Percentiles rank a stretch among this genome's conserved stretches.
Evolutionary conservation across 1,140 invertebrate species (phyloP).

Genomic region (Megalopta genalis): DNA sequence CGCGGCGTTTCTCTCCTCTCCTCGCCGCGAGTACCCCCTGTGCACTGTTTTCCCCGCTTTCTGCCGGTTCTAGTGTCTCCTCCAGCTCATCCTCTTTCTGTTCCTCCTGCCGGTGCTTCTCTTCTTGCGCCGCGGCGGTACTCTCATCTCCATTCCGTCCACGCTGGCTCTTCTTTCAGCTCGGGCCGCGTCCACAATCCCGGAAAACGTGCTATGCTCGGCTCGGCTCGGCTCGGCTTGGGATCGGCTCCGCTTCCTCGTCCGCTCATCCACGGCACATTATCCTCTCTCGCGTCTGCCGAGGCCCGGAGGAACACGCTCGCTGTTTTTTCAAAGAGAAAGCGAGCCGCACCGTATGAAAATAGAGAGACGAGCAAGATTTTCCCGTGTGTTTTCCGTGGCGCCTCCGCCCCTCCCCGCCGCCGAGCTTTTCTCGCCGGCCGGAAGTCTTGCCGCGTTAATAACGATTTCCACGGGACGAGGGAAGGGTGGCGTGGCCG

Average conservation of each 20-base stretch:
- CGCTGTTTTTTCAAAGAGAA: not conserved
- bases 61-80: slow-evolving; percentile 41
- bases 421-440: not conserved
- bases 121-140: slow-evolving; percentile 17
- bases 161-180: slow-evolving; percentile 53
- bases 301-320: slow-evolving; percentile 18
- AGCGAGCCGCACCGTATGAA: slow-evolving; percentile 6
- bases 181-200: slow-evolving; percentile 51
- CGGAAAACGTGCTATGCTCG: slow-evolving; percentile 50
- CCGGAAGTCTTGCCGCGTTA: not conserved
- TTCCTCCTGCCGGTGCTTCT: slow-evolving; percentile 23
- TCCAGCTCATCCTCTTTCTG: slow-evolving; percentile 13
- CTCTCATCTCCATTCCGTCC: slow-evolving; percentile 46
- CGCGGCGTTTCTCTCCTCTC: slow-evolving; percentile 38
- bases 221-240: not conserved
- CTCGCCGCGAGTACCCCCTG: slow-evolving; percentile 39
- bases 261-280: slow-evolving; percentile 49
- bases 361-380: slow-evolving; percentile 23
- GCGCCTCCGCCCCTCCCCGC: not conserved
- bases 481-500: not conserved
- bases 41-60: slow-evolving; percentile 30
- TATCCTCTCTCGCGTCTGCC: slow-evolving; percentile 49
- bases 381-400: not conserved
- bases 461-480: not conserved
- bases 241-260: slow-evolving; percentile 49